phyloP scores from a whole-genome alignment of 2,797 vertebrate species.

The Lagothrix lagotricha region DNA sequence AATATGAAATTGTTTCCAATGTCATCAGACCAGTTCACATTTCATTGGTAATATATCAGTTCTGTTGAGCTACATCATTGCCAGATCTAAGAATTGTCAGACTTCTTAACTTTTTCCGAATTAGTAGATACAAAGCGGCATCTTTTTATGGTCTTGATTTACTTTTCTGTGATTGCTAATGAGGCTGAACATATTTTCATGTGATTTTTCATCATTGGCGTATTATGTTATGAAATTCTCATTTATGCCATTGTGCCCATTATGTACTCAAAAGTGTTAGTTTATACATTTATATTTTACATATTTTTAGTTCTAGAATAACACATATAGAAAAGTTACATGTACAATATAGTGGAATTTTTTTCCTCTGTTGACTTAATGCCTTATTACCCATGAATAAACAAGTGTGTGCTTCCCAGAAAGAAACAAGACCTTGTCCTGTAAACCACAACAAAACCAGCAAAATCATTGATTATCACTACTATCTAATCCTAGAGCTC shows the following conservation, averaged over 20 bases:
- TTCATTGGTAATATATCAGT: not conserved
- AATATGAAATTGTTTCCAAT: not conserved
- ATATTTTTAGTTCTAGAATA: not conserved
- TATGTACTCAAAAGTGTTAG: not conserved
- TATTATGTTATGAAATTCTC: slow-evolving; percentile 5
- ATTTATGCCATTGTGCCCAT: not conserved
- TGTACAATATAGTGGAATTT: not conserved
- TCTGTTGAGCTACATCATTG: not conserved
- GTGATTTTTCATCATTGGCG: not conserved
- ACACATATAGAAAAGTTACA: not conserved
- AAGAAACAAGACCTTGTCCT: not conserved
- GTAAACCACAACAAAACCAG: slow-evolving; percentile 13
- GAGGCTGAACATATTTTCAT: not conserved
- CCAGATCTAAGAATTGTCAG: not conserved
- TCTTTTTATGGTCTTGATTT: slow-evolving; percentile 3
- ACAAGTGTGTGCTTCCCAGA: not conserved
- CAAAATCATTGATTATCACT: not conserved
- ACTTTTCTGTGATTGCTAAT: not conserved
- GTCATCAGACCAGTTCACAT: not conserved
- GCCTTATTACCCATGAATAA: not conserved
- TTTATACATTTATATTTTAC: not conserved
- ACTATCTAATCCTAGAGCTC: not conserved
- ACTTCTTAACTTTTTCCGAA: not conserved
- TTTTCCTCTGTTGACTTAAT: not conserved
- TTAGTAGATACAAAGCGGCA: not conserved